Percentiles rank a stretch among this genome's conserved stretches.
phyloP scores from a whole-genome alignment of 2,797 vertebrate genomes.

The Schizopygopsis malacanthus region DNA sequence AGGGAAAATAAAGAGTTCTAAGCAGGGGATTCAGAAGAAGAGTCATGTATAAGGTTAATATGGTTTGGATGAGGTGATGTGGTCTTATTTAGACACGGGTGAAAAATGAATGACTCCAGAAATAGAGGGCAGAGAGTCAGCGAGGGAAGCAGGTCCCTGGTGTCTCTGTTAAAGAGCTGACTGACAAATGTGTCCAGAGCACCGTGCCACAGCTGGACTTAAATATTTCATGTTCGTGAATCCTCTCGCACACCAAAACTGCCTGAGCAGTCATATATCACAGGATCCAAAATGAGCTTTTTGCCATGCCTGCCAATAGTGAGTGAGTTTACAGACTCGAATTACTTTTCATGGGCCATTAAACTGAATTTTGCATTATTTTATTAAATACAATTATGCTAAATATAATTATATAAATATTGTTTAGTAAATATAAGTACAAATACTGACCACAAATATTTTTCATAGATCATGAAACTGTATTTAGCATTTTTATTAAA shows the following conservation, averaged over 20 bases:
- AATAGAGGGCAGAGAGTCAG: conserved; percentile 53
- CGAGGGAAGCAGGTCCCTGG: conserved; percentile 24
- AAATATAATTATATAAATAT: background rate
- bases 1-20: background rate
- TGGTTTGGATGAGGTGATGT: conserved; percentile 46
- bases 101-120: conserved; percentile 69
- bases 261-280: conserved; percentile 60
- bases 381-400: background rate
- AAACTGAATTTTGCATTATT: background rate
- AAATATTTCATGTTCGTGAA: conserved; percentile 55
- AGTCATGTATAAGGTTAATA: conserved; percentile 35
- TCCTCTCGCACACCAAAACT: conserved; percentile 64
- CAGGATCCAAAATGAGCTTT: background rate
- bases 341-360: background rate
- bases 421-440: background rate
- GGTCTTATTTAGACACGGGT: conserved; percentile 69
- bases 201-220: background rate
- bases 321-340: background rate
- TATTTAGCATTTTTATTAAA: background rate
- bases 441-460: background rate
- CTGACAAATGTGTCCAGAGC: conserved; percentile 27
- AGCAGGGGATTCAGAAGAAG: conserved; percentile 8
- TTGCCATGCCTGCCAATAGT: background rate
- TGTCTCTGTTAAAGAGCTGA: conserved; percentile 36
- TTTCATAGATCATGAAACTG: background rate